Percentiles rank a stretch among this genome's conserved stretches.
Conservation (phyloP, 2,113 vertebrate species). For the Ciconia stormi region DNA sequence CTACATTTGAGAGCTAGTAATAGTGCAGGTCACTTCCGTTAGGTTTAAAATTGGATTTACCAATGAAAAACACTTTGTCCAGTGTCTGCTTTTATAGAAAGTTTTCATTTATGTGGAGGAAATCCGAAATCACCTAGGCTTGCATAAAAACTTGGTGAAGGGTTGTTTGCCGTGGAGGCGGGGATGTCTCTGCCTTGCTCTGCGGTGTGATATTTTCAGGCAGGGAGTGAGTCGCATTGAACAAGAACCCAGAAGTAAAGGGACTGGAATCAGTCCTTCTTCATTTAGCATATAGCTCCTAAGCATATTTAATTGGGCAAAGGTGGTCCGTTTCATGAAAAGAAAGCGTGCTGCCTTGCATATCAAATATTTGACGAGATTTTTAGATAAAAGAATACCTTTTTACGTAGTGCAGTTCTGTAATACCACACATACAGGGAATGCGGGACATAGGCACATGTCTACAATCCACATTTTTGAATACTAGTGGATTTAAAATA, state of each 20-base stretch:
- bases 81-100: background rate
- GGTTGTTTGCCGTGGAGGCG: background rate
- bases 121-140: background rate
- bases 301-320: background rate
- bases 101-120: background rate
- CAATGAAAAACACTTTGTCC: background rate
- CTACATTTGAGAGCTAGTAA: background rate
- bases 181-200: background rate
- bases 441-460: accelerated
- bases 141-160: background rate
- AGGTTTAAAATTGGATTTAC: background rate
- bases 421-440: background rate
- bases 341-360: background rate
- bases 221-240: background rate
- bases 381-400: background rate
- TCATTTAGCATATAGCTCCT: background rate
- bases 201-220: background rate
- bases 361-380: background rate
- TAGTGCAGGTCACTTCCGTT: background rate
- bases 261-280: background rate
- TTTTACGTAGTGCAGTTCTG: accelerated
- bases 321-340: background rate
- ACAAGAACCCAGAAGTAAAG: background rate
- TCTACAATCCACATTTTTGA: background rate
- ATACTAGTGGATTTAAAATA: background rate